Conservation (phyloP, 2,797 vertebrate genomes). For the Tympanoctomys barrerae region DNA sequence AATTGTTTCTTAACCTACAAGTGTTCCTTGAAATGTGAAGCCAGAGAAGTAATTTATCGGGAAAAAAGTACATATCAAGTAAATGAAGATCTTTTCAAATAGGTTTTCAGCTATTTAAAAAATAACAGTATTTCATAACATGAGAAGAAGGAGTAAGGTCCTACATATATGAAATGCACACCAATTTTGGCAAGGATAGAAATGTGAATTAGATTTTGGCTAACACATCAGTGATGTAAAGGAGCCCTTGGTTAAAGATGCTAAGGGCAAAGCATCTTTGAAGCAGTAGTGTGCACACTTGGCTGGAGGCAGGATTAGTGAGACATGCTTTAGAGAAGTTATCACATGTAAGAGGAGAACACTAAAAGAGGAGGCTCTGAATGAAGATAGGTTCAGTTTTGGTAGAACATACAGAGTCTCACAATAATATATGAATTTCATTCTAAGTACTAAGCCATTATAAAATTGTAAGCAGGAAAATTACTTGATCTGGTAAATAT, state of each 20-base stretch:
- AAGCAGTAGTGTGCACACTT: neutral
- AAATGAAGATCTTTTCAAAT: neutral
- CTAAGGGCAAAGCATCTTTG: neutral
- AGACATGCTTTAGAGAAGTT: neutral
- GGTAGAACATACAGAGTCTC: neutral
- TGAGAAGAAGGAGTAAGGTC: neutral
- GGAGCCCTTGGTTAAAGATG: neutral
- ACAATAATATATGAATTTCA: neutral
- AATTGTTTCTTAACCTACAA: constrained; percentile 6
- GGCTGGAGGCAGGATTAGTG: neutral
- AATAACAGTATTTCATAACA: constrained; percentile 37
- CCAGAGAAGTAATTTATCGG: neutral
- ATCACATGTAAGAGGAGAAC: neutral
- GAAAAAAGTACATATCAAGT: neutral
- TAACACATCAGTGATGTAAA: neutral
- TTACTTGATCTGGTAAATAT: neutral
- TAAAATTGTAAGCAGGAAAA: neutral
- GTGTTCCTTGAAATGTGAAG: constrained; percentile 59
- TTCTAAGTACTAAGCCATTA: neutral
- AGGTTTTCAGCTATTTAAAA: neutral
- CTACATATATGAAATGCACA: neutral
- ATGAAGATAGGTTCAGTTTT: neutral
- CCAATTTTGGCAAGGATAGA: neutral
- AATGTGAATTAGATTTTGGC: neutral
- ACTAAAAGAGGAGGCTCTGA: neutral